phyloP scores from a whole-genome alignment of 2,797 vertebrate genomes.

The Allobates femoralis region DNA sequence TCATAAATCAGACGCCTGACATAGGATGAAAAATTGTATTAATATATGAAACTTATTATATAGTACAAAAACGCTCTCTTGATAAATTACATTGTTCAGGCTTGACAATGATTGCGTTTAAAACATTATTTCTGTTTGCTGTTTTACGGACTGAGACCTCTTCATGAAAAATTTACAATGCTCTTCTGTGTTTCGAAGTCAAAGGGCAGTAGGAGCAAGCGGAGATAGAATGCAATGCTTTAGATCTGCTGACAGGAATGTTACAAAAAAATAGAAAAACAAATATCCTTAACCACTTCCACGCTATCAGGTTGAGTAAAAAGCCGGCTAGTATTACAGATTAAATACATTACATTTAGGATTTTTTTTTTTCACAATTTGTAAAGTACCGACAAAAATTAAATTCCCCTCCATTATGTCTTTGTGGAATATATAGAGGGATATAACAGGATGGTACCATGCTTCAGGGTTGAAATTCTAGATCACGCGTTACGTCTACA shows the following conservation, averaged over 20 bases:
- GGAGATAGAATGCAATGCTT: conserved; percentile 82
- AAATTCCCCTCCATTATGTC: neutral
- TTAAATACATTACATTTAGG: neutral
- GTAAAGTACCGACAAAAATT: neutral
- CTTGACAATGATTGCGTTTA: conserved; percentile 99
- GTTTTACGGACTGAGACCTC: conserved; percentile 87
- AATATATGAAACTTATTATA: conserved; percentile 99
- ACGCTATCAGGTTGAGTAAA: neutral
- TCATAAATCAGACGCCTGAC: conserved; percentile 99
- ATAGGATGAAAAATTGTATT: conserved; percentile 99
- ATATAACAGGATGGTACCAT: neutral
- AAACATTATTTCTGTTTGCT: conserved; percentile 99
- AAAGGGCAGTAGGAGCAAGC: conserved; percentile 87
- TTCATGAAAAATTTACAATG: conserved; percentile 98
- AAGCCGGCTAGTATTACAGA: neutral
- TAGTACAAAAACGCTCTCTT: conserved; percentile 98
- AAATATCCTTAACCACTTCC: conserved; percentile 44
- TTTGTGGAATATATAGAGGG: neutral
- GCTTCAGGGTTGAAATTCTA: neutral
- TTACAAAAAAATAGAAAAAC: conserved; percentile 67
- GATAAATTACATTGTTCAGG: conserved; percentile 99
- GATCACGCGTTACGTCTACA: too few relatives aligned
- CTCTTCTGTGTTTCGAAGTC: conserved; percentile 84
- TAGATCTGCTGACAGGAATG: conserved; percentile 77
- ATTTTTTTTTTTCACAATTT: neutral